Percentiles rank a stretch among this genome's conserved stretches.
phyloP scores from a whole-genome alignment of 2,797 vertebrate genomes.

The Acomys russatus region DNA sequence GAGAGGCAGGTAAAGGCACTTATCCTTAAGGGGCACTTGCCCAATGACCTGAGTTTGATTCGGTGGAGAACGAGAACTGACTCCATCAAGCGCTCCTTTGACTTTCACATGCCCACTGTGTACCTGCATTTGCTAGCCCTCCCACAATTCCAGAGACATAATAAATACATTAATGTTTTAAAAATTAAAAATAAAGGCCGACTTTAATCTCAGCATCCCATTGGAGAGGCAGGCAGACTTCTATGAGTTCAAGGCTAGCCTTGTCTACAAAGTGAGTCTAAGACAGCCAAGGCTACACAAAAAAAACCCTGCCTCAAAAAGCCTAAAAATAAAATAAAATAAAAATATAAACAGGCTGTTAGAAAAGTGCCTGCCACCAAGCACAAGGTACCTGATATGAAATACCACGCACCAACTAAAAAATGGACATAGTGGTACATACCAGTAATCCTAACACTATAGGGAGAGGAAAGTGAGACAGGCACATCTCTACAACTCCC shows the following conservation, averaged over 20 bases:
- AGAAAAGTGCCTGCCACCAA: neutral
- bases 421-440: neutral
- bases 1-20: neutral
- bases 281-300: too few species aligned
- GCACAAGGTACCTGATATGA: neutral
- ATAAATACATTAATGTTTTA: neutral
- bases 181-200: neutral
- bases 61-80: neutral
- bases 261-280: too few species aligned
- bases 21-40: neutral
- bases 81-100: neutral
- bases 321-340: too few species aligned
- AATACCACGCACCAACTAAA: neutral
- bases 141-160: neutral
- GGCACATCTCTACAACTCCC: neutral
- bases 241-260: too few species aligned
- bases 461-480: neutral
- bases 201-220: too few species aligned
- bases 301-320: too few species aligned
- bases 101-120: neutral
- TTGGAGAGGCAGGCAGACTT: too few species aligned
- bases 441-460: neutral
- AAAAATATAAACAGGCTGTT: neutral
- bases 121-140: neutral
- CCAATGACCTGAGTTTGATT: neutral